Conservation (phyloP, 2,797 vertebrate species). For the Takifugu rubripes region DNA sequence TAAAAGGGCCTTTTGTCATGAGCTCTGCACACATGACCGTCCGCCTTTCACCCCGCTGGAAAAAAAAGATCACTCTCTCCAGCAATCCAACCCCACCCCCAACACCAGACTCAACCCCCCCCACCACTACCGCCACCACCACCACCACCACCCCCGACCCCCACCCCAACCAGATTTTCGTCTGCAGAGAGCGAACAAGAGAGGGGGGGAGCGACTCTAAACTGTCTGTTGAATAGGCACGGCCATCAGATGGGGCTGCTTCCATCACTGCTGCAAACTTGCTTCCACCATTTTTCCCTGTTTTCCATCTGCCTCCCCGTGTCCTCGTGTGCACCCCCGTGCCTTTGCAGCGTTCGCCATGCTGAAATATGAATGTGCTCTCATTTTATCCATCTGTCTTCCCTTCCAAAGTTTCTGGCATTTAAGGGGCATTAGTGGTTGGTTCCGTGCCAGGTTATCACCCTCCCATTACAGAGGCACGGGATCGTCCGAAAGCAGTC, state of each 20-base stretch:
- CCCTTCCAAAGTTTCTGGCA: conserved; percentile 63
- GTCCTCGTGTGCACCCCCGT: conserved; percentile 44
- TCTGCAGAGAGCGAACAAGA: conserved; percentile 33
- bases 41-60: conserved; percentile 72
- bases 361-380: conserved; percentile 69
- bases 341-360: conserved; percentile 54
- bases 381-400: conserved; percentile 39
- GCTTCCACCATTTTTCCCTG: conserved; percentile 28
- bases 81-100: conserved; percentile 64
- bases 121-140: conserved; percentile 53
- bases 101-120: conserved; percentile 57
- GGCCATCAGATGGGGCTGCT: conserved; percentile 49
- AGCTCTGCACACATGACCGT: conserved; percentile 79
- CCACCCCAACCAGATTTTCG: conserved; percentile 50
- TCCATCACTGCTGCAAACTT: conserved; percentile 40
- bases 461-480: conserved; percentile 48
- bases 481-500: conserved; percentile 49
- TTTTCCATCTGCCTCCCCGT: conserved; percentile 15
- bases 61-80: conserved; percentile 63
- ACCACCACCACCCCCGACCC: conserved; percentile 57
- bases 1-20: conserved; percentile 86
- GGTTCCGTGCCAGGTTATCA: conserved; percentile 66
- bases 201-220: conserved; percentile 24
- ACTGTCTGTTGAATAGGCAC: conserved; percentile 57
- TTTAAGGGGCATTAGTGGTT: conserved; percentile 72